These are phyloP conservation scores for Hippocampus kuda DNA, from an alignment of 2,797 vertebrate genomes.

Conservation along the genomic window DNA sequence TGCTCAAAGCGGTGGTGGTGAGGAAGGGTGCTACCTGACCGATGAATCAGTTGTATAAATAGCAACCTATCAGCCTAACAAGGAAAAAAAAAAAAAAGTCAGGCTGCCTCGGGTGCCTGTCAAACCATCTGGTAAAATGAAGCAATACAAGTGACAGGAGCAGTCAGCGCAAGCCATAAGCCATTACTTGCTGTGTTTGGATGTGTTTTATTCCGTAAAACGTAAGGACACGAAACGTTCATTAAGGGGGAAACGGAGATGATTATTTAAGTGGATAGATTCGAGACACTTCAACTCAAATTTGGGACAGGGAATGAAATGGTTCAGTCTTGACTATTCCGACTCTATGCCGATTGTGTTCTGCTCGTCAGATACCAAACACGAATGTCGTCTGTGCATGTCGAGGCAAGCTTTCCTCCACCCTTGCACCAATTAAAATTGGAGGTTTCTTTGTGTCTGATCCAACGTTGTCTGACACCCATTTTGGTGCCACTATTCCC, in stretches of 20 bases:
- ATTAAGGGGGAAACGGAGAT: not conserved
- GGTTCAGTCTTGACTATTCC: not conserved
- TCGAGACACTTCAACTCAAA: not conserved
- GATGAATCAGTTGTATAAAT: slow-evolving; percentile 3
- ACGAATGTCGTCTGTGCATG: too few relatives aligned
- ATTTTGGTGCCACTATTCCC: too few relatives aligned
- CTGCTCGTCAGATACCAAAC: too few relatives aligned
- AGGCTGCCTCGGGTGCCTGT: slow-evolving; percentile 2
- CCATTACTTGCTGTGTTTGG: not conserved
- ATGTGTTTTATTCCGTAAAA: not conserved
- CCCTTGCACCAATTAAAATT: too few relatives aligned
- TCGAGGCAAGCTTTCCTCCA: too few relatives aligned
- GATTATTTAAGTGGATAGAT: not conserved
- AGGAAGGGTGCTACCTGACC: not conserved
- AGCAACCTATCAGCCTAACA: slow-evolving; percentile 1
- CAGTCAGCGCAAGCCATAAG: not conserved
- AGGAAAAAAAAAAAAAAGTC: not conserved
- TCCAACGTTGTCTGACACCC: too few relatives aligned
- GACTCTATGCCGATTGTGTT: not conserved
- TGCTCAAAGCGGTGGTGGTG: not conserved
- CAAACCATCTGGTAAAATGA: not conserved
- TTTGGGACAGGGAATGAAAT: not conserved
- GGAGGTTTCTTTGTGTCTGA: too few relatives aligned
- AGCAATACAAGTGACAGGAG: not conserved
- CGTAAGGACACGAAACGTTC: not conserved